Evolutionary conservation across 2,888 invertebrate genomes (phyloP), one percentile per base, ranked within the genome.

Genomic region (Teleogryllus oceanicus): DNA sequence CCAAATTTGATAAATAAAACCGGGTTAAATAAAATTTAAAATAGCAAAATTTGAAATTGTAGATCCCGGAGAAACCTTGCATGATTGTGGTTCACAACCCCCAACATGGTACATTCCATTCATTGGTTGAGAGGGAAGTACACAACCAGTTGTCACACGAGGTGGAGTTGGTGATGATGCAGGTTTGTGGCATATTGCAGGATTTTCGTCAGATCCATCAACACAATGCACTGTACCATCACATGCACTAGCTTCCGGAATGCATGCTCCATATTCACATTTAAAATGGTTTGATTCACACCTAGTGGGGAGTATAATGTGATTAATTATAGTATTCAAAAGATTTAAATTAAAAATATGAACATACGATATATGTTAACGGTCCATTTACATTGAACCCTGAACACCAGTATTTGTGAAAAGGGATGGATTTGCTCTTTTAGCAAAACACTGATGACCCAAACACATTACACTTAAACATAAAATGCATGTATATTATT

Each of bases 131-230:
- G 62, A n/a, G 3, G 62, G 62, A 13, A 62, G 62, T 18, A 62
- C 62, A n/a, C 62, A 62, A 62, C 62, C 16, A n/a, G 16, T 37
- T 37, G 37, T 37, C 37, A 37, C 37, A 8, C 37, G 37, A 37
- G 37, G 37, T 37, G 79, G 76, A 13, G 75, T 76, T 37, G 79
- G 11, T 8, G 79, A 76, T 24, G 76, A 79, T 37, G 24, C 8
- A 21, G 24, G 76, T 11, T 18, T 50, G 20, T 12, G 49, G 50
- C 79, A 79, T 2, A 20, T 18, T 18, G 20, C 76, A 37, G n/a
- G 21, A 12, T 50, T 24, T 37, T 79, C 79, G 12, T 79, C 79
- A 2, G 79, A 79, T 20, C 76, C 75, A 37, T 79, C 79, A 11
- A 51, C 49, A 13, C 79, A 79, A 49, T 79, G 16, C 1, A 49